phyloP scores from a whole-genome alignment of 2,797 vertebrate genomes.

The Harpagifer antarcticus region DNA sequence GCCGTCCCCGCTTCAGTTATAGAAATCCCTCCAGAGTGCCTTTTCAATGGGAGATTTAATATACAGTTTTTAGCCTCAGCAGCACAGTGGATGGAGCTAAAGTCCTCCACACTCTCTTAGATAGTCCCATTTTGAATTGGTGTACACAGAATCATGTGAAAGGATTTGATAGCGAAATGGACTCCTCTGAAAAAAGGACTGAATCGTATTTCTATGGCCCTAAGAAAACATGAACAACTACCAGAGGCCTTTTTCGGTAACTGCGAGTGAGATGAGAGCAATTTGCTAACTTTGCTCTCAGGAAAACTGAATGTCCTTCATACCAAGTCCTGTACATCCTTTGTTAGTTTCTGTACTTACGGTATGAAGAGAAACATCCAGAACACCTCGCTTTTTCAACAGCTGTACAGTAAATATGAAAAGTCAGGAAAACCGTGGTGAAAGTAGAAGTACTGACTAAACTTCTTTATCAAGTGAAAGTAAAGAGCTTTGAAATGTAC shows the following conservation, averaged over 20 bases:
- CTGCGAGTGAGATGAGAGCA: not conserved
- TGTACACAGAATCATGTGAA: constrained; percentile 12
- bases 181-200: constrained; percentile 13
- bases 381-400: not conserved
- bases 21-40: constrained; percentile 34
- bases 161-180: not conserved
- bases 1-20: constrained; percentile 30
- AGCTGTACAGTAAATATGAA: not conserved
- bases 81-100: constrained; percentile 8
- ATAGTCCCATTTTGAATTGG: not conserved
- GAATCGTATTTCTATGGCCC: constrained; percentile 13
- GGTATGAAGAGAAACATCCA: not conserved
- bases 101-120: constrained; percentile 12
- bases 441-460: too few species aligned
- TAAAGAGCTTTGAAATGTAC: too few species aligned
- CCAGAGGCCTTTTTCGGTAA: constrained; percentile 6
- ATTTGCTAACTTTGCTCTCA: constrained; percentile 4
- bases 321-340: not conserved
- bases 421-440: not conserved
- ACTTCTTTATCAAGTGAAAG: too few species aligned
- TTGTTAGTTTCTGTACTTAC: not conserved
- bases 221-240: constrained; percentile 6
- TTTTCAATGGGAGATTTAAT: constrained; percentile 42
- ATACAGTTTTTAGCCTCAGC: constrained; percentile 26
- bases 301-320: not conserved